Base-by-base conservation (phyloP, 2,888 invertebrate genomes). In the Campoplex capitator region DNA sequence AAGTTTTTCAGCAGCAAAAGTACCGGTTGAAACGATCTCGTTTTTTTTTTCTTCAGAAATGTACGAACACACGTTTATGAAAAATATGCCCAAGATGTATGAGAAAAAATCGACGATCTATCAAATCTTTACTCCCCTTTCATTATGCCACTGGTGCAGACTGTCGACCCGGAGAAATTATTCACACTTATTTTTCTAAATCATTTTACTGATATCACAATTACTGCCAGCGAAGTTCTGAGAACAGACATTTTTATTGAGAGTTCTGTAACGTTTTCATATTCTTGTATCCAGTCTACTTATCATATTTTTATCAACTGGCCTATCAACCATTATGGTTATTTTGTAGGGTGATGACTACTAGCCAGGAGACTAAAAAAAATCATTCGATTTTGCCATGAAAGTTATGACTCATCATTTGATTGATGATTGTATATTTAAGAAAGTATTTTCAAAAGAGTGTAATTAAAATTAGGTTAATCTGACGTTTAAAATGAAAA, bases 1-100 rank as follows among this genome's bases (percentile, higher is more conserved):
- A 77, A 62, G 58, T 71, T 83, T 18, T 58, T 70, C 70, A 76
- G 78, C 78, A 78, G 78, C 23, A 23, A 68, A 68, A 78, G 54
- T 28, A 28, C 54, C 68, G 68, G 51, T 38, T 56, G 23, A 76
- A 38, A 35, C 18, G 35, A 51, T 23, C 23, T 23, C 51, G 67
- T 68, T 48, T 23, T 13, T 23, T 13, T 16, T 76, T 78, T 38
- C 67, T 32, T 38, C 77, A 67, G 35, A 2, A 3, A 62, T 62
- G 28, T 48, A 23, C 65, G 28, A 80, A 58, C 28, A 28, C 28
- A 56, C 3, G 65, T 13, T n/a, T 56, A 65, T 81, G 65, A 38
- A 73, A 23, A 45, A 2, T 32, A 51, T 48, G 23, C 45, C 7
- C 32, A 7, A 32, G 48, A 32, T 48, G 28, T 51, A 23, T 51